Conservation (phyloP, 2,797 vertebrate genomes). For the Mus spretus region DNA sequence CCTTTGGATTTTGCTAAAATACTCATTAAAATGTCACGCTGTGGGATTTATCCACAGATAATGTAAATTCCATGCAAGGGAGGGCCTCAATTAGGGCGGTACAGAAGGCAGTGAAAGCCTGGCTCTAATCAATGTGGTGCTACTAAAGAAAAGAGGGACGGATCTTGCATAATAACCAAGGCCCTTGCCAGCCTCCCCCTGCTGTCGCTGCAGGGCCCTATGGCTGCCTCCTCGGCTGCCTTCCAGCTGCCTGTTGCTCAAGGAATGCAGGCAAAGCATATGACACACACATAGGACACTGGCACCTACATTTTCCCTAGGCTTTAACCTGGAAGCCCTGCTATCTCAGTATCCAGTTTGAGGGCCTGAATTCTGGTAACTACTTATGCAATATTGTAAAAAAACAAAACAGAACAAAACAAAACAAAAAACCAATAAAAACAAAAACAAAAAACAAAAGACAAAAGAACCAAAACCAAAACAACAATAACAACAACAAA, state of each 20-base stretch:
- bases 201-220: neutral
- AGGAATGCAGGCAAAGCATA: neutral
- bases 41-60: constrained; percentile 55
- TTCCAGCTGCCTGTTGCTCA: neutral
- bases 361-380: neutral
- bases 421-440: too few relatives aligned
- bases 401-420: too few relatives aligned
- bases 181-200: neutral
- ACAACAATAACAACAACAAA: neutral
- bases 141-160: neutral
- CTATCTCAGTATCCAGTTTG: neutral
- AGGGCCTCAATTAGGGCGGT: constrained; percentile 52
- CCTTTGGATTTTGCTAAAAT: constrained; percentile 66
- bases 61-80: constrained; percentile 61
- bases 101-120: constrained; percentile 29
- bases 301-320: neutral
- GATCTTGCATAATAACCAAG: neutral
- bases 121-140: neutral
- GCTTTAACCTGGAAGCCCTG: neutral
- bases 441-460: neutral
- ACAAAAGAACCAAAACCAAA: too few relatives aligned
- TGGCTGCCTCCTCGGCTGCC: neutral
- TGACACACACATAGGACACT: neutral
- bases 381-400: neutral
- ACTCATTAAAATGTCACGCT: constrained; percentile 71